phyloP scores from a whole-genome alignment of 2,113 vertebrate species.

The Heterocephalus glaber region DNA sequence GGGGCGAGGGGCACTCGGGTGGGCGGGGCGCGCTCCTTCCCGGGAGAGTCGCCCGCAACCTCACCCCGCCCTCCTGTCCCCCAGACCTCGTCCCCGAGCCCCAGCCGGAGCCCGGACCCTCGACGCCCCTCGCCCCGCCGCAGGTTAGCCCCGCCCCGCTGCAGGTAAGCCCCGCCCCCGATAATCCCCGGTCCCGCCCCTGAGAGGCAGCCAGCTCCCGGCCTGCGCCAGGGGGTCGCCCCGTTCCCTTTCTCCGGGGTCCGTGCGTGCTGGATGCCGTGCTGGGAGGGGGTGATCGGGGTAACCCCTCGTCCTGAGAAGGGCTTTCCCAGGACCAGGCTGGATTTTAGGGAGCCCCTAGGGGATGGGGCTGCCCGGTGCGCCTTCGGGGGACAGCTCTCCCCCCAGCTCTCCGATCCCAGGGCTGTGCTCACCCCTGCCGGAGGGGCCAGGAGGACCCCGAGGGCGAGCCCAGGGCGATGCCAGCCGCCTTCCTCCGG shows the following conservation, averaged over 20 bases:
- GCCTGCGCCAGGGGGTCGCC: accelerated
- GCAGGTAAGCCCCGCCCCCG: neutral
- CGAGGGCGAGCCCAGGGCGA: too few species aligned
- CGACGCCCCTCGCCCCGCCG: accelerated
- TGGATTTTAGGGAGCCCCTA: neutral
- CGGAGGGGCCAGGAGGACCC: too few species aligned
- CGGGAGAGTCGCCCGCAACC: accelerated
- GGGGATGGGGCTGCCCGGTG: too few species aligned
- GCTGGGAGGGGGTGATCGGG: neutral
- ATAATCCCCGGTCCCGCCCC: too few species aligned
- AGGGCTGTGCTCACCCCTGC: too few species aligned
- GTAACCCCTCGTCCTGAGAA: neutral
- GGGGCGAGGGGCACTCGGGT: too few species aligned
- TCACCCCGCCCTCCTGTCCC: neutral
- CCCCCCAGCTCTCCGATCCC: too few species aligned
- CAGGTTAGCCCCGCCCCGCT: conserved; percentile 35
- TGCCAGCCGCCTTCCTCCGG: too few species aligned
- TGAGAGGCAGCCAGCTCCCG: too few species aligned
- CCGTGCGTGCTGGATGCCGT: too few species aligned
- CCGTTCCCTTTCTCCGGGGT: neutral
- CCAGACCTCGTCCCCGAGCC: neutral
- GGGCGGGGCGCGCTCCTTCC: too few species aligned
- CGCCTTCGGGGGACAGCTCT: too few species aligned
- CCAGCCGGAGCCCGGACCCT: accelerated
- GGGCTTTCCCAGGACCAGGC: neutral